Conservation (phyloP, 2,888 invertebrate species). For the Orgyia antiqua region DNA sequence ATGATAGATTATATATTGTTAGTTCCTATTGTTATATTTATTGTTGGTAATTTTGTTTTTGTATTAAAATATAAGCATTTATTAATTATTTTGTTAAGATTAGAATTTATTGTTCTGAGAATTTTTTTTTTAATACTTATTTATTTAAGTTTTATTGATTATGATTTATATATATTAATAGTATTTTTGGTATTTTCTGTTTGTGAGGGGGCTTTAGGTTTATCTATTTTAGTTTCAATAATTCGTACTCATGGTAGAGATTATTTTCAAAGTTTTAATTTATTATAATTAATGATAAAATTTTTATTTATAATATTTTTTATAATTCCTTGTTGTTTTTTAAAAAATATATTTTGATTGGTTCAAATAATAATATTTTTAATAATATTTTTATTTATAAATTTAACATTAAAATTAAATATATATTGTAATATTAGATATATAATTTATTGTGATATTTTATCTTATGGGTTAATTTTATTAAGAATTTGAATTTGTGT, state of each 20-base stretch:
- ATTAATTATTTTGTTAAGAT: constrained; percentile 77
- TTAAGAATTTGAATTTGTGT: constrained; percentile 79
- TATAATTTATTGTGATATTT: constrained; percentile 67
- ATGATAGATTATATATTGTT: constrained; percentile 66
- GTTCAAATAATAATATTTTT: constrained; percentile 72
- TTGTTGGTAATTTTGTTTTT: constrained; percentile 72
- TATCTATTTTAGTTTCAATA: constrained; percentile 80
- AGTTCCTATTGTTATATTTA: constrained; percentile 65
- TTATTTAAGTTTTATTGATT: constrained; percentile 60
- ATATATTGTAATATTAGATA: constrained; percentile 57
- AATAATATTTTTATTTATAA: constrained; percentile 67
- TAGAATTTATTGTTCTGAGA: constrained; percentile 79
- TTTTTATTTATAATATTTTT: constrained; percentile 66
- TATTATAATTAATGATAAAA: constrained; percentile 76
- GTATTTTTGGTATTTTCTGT: constrained; percentile 81
- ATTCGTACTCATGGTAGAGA: constrained; percentile 81
- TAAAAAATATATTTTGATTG: constrained; percentile 71
- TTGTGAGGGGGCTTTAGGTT: constrained; percentile 81
- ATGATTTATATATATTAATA: constrained; percentile 77
- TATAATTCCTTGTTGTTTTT: constrained; percentile 73
- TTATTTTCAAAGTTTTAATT: constrained; percentile 78
- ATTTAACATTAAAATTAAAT: constrained; percentile 45
- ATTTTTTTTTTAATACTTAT: constrained; percentile 72
- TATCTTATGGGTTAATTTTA: constrained; percentile 76
- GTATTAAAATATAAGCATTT: constrained; percentile 77